These are phyloP conservation scores for Phyllostomus discolor DNA, from an alignment of 2,113 vertebrate species.

Conservation along the genomic window DNA sequence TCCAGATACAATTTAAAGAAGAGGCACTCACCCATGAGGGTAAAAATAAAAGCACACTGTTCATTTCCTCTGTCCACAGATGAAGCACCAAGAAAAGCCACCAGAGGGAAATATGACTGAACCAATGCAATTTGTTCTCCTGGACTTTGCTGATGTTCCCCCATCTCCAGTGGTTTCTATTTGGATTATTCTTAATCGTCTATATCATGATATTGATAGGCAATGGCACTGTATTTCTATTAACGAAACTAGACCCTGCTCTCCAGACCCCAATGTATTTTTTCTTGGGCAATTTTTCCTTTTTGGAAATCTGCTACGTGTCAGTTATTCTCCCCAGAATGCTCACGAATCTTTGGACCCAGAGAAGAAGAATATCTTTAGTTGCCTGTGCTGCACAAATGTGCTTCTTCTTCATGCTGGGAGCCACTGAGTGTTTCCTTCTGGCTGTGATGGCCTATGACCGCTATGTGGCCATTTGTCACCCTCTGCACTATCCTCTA, in stretches of 20 bases:
- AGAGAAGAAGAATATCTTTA: constrained; percentile 4
- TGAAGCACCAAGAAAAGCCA: background rate
- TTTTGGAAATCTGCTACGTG: constrained; percentile 44
- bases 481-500: background rate
- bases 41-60: background rate
- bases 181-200: background rate
- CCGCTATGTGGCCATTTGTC: too few relatives aligned
- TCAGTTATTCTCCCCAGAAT: constrained; percentile 10
- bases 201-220: constrained; percentile 3
- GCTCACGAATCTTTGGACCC: background rate
- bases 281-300: constrained; percentile 51
- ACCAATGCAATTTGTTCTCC: constrained; percentile 38
- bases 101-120: background rate
- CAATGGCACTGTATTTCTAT: constrained; percentile 5
- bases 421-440: background rate
- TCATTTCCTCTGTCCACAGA: background rate
- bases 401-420: constrained; percentile 15
- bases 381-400: constrained; percentile 21
- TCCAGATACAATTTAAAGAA: background rate
- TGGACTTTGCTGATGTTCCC: constrained; percentile 46
- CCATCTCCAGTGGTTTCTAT: constrained; percentile 24
- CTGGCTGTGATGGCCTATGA: constrained; percentile 38
- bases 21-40: background rate
- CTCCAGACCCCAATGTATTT: constrained; percentile 41
- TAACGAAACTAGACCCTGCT: background rate